phyloP scores from a whole-genome alignment of 1,140 invertebrate species.

The Argopecten irradians region DNA sequence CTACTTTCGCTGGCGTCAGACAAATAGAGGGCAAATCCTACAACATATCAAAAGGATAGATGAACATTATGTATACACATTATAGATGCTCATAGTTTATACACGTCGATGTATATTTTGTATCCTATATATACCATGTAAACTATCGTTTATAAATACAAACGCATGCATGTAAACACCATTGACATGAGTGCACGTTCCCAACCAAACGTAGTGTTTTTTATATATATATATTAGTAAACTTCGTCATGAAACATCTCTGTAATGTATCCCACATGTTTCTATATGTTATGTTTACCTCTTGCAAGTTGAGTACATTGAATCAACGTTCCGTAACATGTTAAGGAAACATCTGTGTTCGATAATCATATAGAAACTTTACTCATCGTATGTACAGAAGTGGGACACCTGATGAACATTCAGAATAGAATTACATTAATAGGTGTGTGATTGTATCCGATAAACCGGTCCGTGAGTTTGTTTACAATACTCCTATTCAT shows the following conservation, averaged over 20 bases:
- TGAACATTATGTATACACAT: not conserved
- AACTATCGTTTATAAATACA: not conserved
- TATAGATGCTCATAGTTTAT: not conserved
- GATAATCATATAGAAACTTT: not conserved
- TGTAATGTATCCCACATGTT: not conserved
- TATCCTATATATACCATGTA: not conserved
- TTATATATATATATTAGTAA: not conserved
- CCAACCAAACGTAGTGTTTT: not conserved
- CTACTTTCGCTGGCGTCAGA: slow-evolving; percentile 2
- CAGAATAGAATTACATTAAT: not conserved
- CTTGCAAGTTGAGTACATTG: not conserved
- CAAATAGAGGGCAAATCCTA: not conserved
- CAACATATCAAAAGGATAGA: not conserved
- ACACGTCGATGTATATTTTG: not conserved
- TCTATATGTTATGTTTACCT: not conserved
- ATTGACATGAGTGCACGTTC: not conserved
- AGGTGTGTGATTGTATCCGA: not conserved
- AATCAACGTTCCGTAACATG: not conserved
- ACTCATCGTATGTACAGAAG: not conserved
- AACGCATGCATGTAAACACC: not conserved
- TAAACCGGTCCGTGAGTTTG: not conserved
- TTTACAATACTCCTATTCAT: not conserved
- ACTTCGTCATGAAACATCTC: not conserved
- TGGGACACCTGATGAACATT: not conserved
- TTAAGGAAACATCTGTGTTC: not conserved